phyloP scores from a whole-genome alignment of 2,113 vertebrate genomes.

The Serinus canaria region DNA sequence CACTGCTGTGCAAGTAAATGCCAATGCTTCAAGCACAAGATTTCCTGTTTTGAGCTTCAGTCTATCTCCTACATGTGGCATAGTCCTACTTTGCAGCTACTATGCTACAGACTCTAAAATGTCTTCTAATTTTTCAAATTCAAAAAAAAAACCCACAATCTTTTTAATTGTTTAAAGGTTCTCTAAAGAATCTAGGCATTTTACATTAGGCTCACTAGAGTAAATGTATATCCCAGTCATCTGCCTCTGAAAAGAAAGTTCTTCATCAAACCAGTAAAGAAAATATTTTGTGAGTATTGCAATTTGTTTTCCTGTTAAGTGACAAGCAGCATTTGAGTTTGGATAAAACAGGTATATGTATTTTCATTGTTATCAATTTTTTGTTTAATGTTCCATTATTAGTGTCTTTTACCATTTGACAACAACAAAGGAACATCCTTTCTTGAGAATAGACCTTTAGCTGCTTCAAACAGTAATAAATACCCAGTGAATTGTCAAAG shows the following conservation, averaged over 20 bases:
- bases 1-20: background rate
- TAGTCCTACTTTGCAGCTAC: background rate
- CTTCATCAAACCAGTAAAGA: background rate
- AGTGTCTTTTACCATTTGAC: background rate
- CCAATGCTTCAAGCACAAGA: background rate
- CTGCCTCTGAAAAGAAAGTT: background rate
- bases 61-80: background rate
- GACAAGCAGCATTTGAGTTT: background rate
- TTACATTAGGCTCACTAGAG: background rate
- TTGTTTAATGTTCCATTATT: background rate
- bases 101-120: background rate
- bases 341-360: background rate
- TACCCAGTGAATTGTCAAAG: background rate
- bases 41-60: background rate
- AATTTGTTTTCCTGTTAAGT: background rate
- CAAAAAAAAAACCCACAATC: background rate
- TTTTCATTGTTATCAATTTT: background rate
- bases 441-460: background rate
- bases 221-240: background rate
- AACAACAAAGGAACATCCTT: background rate
- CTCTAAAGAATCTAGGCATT: background rate
- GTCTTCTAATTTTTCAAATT: background rate
- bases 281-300: background rate
- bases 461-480: background rate
- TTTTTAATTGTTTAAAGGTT: background rate